Evolutionary conservation across 2,888 invertebrate species (phyloP).

Genomic region (Drosophila engyochracea): DNA sequence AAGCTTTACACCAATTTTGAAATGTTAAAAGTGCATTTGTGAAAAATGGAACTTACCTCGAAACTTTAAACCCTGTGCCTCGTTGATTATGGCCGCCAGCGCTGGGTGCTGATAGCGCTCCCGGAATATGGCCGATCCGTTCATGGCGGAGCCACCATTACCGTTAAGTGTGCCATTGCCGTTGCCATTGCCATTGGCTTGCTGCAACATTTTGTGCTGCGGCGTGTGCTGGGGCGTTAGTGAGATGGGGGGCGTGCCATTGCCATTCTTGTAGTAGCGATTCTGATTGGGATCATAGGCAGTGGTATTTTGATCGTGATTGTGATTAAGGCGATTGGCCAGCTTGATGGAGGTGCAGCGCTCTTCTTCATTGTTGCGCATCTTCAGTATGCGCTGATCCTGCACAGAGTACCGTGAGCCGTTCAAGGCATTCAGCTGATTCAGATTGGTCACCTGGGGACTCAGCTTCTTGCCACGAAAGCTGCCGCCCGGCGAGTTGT

Average conservation of each 20-base stretch:
- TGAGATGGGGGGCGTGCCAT: conserved; percentile 68
- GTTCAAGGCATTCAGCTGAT: conserved; percentile 80
- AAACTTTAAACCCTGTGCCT: conserved; percentile 84
- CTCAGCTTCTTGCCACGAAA: conserved; percentile 83
- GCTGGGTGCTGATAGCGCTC: conserved; percentile 85
- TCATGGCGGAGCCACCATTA: conserved; percentile 59
- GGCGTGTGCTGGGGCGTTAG: conserved; percentile 82
- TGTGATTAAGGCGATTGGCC: conserved; percentile 81
- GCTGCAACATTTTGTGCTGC: conserved; percentile 78
- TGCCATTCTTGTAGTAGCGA: conserved; percentile 83
- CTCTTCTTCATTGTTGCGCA: conserved; percentile 85
- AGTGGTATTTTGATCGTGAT: conserved; percentile 62
- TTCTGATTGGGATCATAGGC: conserved; percentile 85
- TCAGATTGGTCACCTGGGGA: conserved; percentile 81
- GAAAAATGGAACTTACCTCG: conserved; percentile 75
- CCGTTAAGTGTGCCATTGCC: conserved; percentile 75
- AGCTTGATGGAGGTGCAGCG: conserved; percentile 82
- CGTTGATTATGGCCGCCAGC: conserved; percentile 85
- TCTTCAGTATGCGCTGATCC: conserved; percentile 84
- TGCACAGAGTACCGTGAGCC: conserved; percentile 84
- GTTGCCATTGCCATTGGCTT: conserved; percentile 71
- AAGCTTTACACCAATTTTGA: not conserved
- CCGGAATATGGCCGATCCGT: conserved; percentile 83
- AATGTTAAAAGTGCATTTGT: not conserved
- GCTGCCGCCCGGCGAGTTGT: conserved; percentile 84